phyloP scores from a whole-genome alignment of 2,797 vertebrate species.

The Syncerus caffer region DNA sequence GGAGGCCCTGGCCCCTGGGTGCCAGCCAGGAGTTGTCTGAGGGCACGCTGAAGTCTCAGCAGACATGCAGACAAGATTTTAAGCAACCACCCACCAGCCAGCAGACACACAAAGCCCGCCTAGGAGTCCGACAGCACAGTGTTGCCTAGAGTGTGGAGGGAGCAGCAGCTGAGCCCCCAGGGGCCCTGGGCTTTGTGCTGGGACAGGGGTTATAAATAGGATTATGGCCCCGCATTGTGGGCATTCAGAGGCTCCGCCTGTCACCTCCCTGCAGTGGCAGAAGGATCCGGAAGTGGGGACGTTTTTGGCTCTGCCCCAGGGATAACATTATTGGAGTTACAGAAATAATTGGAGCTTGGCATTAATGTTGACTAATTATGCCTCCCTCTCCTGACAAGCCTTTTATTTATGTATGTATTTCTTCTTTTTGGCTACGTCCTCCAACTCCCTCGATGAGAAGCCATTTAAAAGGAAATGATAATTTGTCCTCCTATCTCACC shows the following conservation, averaged over 20 bases:
- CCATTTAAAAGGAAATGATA: slow-evolving; percentile 40
- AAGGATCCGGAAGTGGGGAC: slow-evolving; percentile 21
- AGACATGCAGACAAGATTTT: no score
- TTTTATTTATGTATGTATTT: slow-evolving; percentile 46
- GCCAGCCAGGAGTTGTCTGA: background rate
- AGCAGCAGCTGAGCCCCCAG: background rate
- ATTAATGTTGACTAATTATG: slow-evolving; percentile 44
- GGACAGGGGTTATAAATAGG: background rate
- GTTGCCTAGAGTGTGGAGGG: background rate
- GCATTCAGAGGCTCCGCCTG: background rate
- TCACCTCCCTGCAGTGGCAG: background rate
- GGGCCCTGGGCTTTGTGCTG: slow-evolving; percentile 34
- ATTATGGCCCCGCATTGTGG: background rate
- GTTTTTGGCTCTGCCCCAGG: slow-evolving; percentile 29
- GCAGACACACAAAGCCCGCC: background rate
- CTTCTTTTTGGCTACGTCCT: slow-evolving; percentile 20
- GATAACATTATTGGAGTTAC: background rate
- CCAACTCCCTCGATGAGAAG: slow-evolving; percentile 46
- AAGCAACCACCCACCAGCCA: background rate
- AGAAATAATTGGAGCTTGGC: slow-evolving; percentile 36
- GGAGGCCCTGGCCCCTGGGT: background rate
- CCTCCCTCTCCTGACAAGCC: slow-evolving; percentile 50
- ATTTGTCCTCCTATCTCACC: slow-evolving; percentile 47
- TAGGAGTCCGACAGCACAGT: background rate
- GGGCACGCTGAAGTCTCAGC: no score